Base-by-base conservation (phyloP, 2,797 vertebrate species). In the Dermochelys coriacea region DNA sequence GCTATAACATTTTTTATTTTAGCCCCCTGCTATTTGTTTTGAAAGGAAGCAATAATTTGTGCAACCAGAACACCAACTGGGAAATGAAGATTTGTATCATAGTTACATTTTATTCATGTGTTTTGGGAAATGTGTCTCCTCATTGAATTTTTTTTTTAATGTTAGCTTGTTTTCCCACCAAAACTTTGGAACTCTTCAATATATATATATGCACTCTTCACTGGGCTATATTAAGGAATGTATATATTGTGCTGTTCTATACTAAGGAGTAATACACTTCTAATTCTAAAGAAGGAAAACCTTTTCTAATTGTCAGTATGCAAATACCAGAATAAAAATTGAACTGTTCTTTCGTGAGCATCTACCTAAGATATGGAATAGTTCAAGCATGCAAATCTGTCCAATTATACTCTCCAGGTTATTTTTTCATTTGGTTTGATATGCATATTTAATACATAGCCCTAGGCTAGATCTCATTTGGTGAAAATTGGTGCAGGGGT, bases 371-470 rank as follows among this genome's bases (percentile, higher is more conserved):
- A 98, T 97, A 96, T 96, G 55, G 84, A 90, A 88, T 83, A 97
- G 93, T 98, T 97, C 97, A 97, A 98, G 96, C 95, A 98, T 98
- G 97, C 98, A 99, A 98, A 99, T 99, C 98, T 99, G 98, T 97
- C 98, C 99, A 98, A 98, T 99, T 99, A 98, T 98, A 98, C 98
- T 98, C 98, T 98, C 98, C 98, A 98, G 98, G 98, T 99, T 98
- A 98, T 98, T 99, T 99, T 99, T 99, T 97, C 96, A 98, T 99
- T 99, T 99, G 98, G 99, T 99, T 99, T 99, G 99, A 99, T 99
- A 99, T 99, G 99, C 99, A 99, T 99, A 99, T 99, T 99, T 99
- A 99, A 99, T 99, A 99, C 98, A 97, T 98, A 98, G 99, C 99
- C 99, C 96, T 86, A 94, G 99, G 99, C 99, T 98, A 98, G 98